Base-by-base conservation (phyloP, 2,797 vertebrate species). In the Melanotaenia pygmaea region DNA sequence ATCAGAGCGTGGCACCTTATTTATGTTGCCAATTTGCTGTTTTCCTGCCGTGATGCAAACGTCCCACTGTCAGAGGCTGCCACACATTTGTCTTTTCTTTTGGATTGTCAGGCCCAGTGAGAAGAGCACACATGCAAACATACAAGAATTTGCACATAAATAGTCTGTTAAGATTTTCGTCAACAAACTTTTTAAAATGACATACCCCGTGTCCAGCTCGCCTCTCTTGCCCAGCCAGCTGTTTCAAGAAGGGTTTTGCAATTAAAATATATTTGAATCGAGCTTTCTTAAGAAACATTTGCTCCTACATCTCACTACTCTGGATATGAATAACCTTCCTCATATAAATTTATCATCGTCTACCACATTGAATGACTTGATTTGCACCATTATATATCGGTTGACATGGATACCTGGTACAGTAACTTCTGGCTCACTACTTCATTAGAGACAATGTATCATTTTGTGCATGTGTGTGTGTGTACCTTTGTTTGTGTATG, bases 1-100 rank as follows among this genome's bases (percentile, higher is more conserved):
- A 95, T 94, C 92, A 93, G 90, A 92, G 83, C 80, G 79, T 90
- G 90, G 90, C 92, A 93, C 88, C 86, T 94, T 93, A 94, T 94
- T 94, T 95, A 94, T 94, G 93, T 90, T 94, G 92, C 88, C 90
- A 94, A 93, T 93, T 94, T 93, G 90, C 89, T 79, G 86, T 91
- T 92, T 94, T 91, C 86, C 90, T 77, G 91, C 86, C 72, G 74
- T 80, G 90, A 92, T 86, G 82, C 80, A 77, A 86, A 90, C 80
- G 56, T 88, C 76, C 85, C 81, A 89, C 84, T 88, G 90, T 91
- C 87, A 86, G 76, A 81, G 62, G 43, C 78, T 80, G 86, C 68
- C 82, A 77, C 79, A 63, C 82, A 82, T 88, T 84, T 85, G 82
- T 88, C 75, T 79, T 81, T 47, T 86, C 77, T 77, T 75, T 66